These are phyloP conservation scores for Aradophagus sp. DNA, from an alignment of 1,140 invertebrate genomes.

Conservation along the genomic window DNA sequence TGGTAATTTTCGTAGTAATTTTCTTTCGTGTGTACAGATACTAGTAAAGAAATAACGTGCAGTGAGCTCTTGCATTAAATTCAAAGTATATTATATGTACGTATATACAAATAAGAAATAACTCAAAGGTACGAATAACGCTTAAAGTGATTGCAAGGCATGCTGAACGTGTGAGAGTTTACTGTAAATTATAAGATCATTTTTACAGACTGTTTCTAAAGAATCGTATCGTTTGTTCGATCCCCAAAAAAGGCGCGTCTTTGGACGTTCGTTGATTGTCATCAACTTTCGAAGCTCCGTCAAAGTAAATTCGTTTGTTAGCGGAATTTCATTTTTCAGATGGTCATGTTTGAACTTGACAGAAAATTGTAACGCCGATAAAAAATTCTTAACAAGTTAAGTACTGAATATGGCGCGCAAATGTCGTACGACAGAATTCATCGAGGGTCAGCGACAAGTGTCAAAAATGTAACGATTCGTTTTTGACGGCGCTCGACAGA, in stretches of 20 bases:
- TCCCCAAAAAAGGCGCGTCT: no score
- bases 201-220: conserved; percentile 6
- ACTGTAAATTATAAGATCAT: conserved; percentile 15
- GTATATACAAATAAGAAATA: conserved; percentile 1
- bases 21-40: no score
- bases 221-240: no score
- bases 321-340: no score
- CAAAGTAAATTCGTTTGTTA: no score
- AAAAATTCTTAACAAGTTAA: conserved; percentile 5
- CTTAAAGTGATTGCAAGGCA: background rate
- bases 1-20: no score
- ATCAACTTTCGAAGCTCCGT: no score
- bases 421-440: no score
- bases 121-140: background rate
- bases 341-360: no score
- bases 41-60: background rate
- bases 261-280: no score
- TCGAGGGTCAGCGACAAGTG: no score
- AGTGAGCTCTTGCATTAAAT: conserved; percentile 20
- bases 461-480: background rate
- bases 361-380: background rate
- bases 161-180: conserved; percentile 11
- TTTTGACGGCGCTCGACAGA: background rate
- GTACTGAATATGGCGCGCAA: conserved; percentile 6
- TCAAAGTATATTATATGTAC: no score